Conservation (phyloP, 2,888 invertebrate genomes). For the Ormyrus pomaceus region DNA sequence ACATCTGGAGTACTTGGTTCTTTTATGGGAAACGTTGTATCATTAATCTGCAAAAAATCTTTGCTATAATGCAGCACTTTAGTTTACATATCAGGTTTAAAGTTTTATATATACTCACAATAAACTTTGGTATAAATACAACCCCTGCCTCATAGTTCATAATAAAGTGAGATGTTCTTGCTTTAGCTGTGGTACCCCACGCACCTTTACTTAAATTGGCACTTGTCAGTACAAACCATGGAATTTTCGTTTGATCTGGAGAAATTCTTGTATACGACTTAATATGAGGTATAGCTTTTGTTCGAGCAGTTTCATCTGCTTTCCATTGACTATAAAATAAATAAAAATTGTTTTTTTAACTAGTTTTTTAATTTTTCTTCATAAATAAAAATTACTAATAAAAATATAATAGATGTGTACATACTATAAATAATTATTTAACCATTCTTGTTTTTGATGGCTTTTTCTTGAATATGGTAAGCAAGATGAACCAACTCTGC, state of each 20-base stretch:
- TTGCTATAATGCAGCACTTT: not conserved
- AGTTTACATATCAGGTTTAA: not conserved
- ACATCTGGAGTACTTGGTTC: constrained; percentile 62
- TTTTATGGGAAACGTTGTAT: constrained; percentile 79
- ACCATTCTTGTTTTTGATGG: constrained; percentile 91
- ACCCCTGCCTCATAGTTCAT: constrained; percentile 96
- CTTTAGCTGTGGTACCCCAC: constrained; percentile 86
- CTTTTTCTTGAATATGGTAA: constrained; percentile 88
- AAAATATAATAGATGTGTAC: constrained; percentile 66
- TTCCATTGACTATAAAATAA: constrained; percentile 86
- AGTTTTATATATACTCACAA: constrained; percentile 80
- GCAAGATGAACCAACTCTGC: constrained; percentile 89
- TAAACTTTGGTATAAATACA: constrained; percentile 87
- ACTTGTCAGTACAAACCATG: constrained; percentile 93
- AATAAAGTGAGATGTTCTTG: constrained; percentile 77
- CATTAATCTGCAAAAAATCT: constrained; percentile 77
- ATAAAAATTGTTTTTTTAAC: constrained; percentile 24
- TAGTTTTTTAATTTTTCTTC: constrained; percentile 1
- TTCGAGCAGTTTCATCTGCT: constrained; percentile 82
- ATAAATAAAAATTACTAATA: constrained; percentile 41
- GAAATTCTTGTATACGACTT: constrained; percentile 91
- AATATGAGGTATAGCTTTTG: constrained; percentile 95
- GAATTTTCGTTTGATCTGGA: constrained; percentile 81
- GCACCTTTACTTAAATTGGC: constrained; percentile 98
- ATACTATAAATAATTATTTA: constrained; percentile 86